phyloP scores from a whole-genome alignment of 2,113 vertebrate genomes.

The Naja naja region DNA sequence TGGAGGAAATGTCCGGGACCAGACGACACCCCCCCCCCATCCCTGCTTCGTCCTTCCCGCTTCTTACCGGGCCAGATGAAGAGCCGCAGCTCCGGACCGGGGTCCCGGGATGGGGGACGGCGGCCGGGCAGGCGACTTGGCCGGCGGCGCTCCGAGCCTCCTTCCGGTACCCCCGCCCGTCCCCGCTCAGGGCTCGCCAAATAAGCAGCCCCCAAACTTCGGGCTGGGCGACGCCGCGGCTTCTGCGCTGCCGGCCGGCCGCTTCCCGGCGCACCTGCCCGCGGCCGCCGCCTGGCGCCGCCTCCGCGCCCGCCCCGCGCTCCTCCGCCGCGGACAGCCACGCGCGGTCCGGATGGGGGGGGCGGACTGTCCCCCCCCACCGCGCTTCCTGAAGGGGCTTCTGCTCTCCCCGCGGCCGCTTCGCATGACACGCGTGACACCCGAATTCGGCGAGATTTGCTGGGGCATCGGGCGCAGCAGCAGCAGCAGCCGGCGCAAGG shows the following conservation, averaged over 20 bases:
- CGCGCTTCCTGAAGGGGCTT: neutral
- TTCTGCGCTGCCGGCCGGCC: neutral
- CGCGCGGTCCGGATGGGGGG: neutral
- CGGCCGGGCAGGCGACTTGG: neutral
- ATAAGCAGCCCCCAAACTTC: neutral
- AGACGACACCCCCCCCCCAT: neutral
- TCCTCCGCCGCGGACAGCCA: neutral
- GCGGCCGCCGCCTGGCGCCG: neutral
- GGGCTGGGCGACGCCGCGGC: neutral
- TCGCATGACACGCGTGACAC: neutral
- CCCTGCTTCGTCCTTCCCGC: neutral
- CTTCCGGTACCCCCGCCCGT: neutral
- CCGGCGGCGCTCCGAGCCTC: neutral
- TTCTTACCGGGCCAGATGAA: neutral
- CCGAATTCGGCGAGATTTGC: too few relatives aligned
- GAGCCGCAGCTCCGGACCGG: neutral
- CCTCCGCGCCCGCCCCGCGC: neutral
- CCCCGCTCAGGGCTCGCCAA: neutral
- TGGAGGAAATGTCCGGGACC: neutral
- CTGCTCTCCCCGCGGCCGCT: neutral
- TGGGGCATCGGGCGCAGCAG: too few relatives aligned
- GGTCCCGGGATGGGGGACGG: too few relatives aligned
- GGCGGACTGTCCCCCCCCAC: too few relatives aligned
- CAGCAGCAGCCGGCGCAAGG: too few relatives aligned
- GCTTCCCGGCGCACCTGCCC: neutral